Evolutionary conservation across 2,113 vertebrate genomes (phyloP).

Genomic region (Oreochromis tanganicae): DNA sequence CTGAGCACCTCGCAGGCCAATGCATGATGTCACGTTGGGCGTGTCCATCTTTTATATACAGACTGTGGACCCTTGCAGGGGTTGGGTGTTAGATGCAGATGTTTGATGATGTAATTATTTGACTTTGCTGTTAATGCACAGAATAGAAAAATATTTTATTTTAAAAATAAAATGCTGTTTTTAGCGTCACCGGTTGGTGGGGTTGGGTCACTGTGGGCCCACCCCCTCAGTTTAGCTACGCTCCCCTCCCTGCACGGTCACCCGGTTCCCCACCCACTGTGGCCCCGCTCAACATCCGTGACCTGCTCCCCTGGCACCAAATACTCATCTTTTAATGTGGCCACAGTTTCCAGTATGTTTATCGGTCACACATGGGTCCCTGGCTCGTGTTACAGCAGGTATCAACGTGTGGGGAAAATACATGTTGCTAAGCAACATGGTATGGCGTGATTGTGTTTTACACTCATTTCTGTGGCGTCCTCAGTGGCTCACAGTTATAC

Average conservation of each 20-base stretch:
- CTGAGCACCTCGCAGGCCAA: neutral
- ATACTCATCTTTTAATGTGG: neutral
- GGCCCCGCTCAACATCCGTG: neutral
- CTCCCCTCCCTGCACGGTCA: neutral
- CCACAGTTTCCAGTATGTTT: neutral
- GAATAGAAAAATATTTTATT: neutral
- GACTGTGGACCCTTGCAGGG: neutral
- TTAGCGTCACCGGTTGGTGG: neutral
- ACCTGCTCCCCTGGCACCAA: neutral
- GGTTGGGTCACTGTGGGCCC: neutral
- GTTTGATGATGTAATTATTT: neutral
- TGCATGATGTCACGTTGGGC: neutral
- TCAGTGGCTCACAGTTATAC: neutral
- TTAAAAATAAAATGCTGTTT: neutral
- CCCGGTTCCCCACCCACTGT: neutral
- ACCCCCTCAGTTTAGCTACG: neutral
- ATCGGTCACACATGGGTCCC: neutral
- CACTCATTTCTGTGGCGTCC: neutral
- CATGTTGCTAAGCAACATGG: neutral
- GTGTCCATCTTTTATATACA: neutral
- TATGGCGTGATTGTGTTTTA: accelerated
- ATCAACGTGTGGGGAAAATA: neutral
- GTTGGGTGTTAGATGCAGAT: neutral
- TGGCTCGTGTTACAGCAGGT: neutral
- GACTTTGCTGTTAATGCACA: neutral